These are phyloP conservation scores for Anthrax anthrax DNA, from an alignment of 2,888 invertebrate genomes.

Conservation along the genomic window DNA sequence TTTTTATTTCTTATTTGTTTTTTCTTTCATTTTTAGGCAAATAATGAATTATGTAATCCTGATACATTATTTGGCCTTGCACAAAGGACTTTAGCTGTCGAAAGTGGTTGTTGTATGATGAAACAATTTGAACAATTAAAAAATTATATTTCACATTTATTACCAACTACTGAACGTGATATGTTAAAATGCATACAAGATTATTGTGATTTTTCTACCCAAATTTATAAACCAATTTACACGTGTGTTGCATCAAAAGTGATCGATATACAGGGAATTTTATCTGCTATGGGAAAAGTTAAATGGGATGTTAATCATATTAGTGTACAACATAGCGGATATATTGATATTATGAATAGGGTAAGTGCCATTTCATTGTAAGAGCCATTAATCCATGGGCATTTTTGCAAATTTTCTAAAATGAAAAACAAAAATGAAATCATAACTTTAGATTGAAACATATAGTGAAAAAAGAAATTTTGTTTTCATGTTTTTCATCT, in stretches of 20 bases:
- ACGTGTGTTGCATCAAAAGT: slow-evolving; percentile 70
- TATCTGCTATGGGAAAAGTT: slow-evolving; percentile 79
- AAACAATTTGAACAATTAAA: slow-evolving; percentile 75
- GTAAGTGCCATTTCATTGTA: too few species aligned
- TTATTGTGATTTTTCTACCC: slow-evolving; percentile 32
- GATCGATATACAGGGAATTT: slow-evolving; percentile 59
- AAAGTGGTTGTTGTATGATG: slow-evolving; percentile 81
- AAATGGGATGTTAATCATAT: slow-evolving; percentile 94
- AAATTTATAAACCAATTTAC: slow-evolving; percentile 73
- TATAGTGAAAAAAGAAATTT: not conserved
- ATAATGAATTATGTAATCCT: slow-evolving; percentile 50
- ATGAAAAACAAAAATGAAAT: too few species aligned
- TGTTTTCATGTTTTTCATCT: too few species aligned
- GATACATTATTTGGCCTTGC: slow-evolving; percentile 68
- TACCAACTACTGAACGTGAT: slow-evolving; percentile 54
- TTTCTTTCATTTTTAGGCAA: slow-evolving; percentile 28
- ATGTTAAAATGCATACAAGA: slow-evolving; percentile 52
- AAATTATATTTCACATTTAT: slow-evolving; percentile 69
- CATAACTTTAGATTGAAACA: not conserved
- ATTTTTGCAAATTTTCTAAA: too few species aligned
- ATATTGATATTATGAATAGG: slow-evolving; percentile 62
- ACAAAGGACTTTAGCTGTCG: slow-evolving; percentile 80
- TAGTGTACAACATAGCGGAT: slow-evolving; percentile 83
- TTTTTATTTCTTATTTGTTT: too few species aligned
- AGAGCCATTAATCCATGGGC: too few species aligned